A percentile compares a stretch with the other conserved stretches of the same genome.
Conservation (phyloP, 2,113 vertebrate species). For the Limanda limanda region DNA sequence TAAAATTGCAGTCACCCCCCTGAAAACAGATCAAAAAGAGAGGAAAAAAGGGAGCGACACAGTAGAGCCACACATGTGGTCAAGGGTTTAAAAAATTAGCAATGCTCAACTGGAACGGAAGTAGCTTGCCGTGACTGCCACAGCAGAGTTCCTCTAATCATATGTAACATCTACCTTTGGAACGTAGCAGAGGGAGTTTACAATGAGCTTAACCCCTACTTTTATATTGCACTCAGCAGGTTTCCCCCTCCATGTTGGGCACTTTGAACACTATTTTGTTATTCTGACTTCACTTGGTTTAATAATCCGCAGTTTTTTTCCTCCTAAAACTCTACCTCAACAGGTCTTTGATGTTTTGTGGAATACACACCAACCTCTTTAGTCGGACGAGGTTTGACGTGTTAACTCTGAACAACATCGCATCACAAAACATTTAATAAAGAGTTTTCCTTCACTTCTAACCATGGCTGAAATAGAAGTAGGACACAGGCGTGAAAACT, state of each 20-base stretch:
- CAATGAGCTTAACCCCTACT: slow-evolving; percentile 89
- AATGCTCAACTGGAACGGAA: slow-evolving; percentile 87
- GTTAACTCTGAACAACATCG: slow-evolving; percentile 23
- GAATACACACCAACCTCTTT: slow-evolving; percentile 45
- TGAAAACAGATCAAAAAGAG: slow-evolving; percentile 73
- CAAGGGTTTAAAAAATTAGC: slow-evolving; percentile 85
- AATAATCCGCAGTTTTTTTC: slow-evolving; percentile 78
- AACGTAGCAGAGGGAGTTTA: slow-evolving; percentile 84
- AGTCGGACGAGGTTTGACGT: slow-evolving; percentile 35
- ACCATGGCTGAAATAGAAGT: slow-evolving; percentile 10
- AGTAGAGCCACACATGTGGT: slow-evolving; percentile 74
- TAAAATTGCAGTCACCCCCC: slow-evolving; percentile 66
- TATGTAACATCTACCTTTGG: slow-evolving; percentile 84
- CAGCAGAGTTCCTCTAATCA: slow-evolving; percentile 84
- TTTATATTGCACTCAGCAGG: slow-evolving; percentile 88
- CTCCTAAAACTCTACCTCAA: slow-evolving; percentile 39
- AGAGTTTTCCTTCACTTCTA: background rate
- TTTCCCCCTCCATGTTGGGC: slow-evolving; percentile 84
- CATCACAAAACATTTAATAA: slow-evolving; percentile 25
- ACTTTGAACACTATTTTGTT: slow-evolving; percentile 87
- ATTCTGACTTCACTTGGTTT: slow-evolving; percentile 82
- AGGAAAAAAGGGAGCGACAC: slow-evolving; percentile 58
- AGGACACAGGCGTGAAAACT: slow-evolving; percentile 57
- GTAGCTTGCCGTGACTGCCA: slow-evolving; percentile 81
- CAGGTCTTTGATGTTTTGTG: slow-evolving; percentile 68